These are phyloP conservation scores for Trematomus bernacchii DNA, from an alignment of 2,797 vertebrate species.

Conservation along the genomic window DNA sequence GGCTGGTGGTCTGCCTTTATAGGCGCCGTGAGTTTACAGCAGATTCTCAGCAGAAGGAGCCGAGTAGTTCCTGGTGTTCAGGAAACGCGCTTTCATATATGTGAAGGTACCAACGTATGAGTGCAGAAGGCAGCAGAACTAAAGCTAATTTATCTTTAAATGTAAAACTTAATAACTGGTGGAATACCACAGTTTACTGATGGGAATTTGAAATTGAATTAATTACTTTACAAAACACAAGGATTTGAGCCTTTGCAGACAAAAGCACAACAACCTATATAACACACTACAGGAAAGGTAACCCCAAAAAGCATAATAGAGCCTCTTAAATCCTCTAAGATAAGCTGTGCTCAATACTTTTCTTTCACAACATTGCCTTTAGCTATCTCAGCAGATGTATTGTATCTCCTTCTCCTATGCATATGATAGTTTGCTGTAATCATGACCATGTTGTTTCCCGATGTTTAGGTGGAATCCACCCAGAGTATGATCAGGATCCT, in stretches of 20 bases:
- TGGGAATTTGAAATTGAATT: neutral
- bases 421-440: neutral
- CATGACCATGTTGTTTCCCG: conserved; percentile 11
- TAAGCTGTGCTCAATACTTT: neutral
- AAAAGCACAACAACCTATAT: too few relatives aligned
- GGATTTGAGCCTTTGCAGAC: too few relatives aligned
- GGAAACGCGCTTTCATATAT: neutral
- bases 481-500: conserved; percentile 99
- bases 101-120: neutral
- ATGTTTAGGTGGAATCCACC: conserved; percentile 94
- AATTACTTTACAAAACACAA: too few relatives aligned
- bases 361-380: too few relatives aligned
- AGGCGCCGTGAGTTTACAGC: too few relatives aligned
- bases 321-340: neutral
- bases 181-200: neutral
- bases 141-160: neutral
- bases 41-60: neutral
- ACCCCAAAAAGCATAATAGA: neutral
- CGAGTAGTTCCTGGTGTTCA: neutral
- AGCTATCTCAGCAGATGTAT: too few relatives aligned
- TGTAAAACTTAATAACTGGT: neutral
- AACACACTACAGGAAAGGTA: too few relatives aligned
- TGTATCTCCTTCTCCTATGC: neutral
- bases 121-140: neutral
- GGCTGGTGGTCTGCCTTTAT: too few relatives aligned